Percentiles rank a stretch among this genome's conserved stretches.
These are phyloP conservation scores for Wiebesia pumilae DNA, from an alignment of 1,140 invertebrate genomes.

Conservation along the genomic window DNA sequence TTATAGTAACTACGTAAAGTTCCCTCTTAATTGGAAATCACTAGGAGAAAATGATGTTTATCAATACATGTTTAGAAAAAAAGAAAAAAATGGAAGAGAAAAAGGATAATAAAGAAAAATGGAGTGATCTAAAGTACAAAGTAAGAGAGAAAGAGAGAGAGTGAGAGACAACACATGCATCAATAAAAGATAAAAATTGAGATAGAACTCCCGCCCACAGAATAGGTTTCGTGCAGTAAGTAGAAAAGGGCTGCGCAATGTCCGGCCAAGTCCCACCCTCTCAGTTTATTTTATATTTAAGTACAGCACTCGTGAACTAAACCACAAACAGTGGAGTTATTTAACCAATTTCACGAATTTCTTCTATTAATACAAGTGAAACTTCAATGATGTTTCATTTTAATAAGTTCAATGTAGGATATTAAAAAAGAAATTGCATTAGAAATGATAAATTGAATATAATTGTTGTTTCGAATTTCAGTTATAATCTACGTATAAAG, in stretches of 20 bases:
- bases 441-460: not conserved
- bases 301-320: not conserved
- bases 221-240: slow-evolving; percentile 14
- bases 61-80: no score
- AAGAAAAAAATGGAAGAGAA: no score
- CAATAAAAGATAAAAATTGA: not conserved
- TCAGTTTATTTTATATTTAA: not conserved
- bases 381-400: not conserved
- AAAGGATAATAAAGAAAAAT: no score
- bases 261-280: slow-evolving; percentile 22
- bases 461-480: no score
- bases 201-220: slow-evolving; percentile 1
- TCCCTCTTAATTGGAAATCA: no score
- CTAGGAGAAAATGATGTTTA: no score
- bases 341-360: not conserved
- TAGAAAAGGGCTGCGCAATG: slow-evolving; percentile 29
- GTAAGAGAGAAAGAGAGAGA: not conserved
- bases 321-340: not conserved
- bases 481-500: no score
- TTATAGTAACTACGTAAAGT: no score
- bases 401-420: no score
- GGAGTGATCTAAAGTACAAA: not conserved
- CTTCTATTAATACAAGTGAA: not conserved
- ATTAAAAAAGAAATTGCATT: not conserved
- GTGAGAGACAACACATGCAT: not conserved